Conservation (phyloP, 1,140 invertebrate species). For the Polyergus mexicanus region DNA sequence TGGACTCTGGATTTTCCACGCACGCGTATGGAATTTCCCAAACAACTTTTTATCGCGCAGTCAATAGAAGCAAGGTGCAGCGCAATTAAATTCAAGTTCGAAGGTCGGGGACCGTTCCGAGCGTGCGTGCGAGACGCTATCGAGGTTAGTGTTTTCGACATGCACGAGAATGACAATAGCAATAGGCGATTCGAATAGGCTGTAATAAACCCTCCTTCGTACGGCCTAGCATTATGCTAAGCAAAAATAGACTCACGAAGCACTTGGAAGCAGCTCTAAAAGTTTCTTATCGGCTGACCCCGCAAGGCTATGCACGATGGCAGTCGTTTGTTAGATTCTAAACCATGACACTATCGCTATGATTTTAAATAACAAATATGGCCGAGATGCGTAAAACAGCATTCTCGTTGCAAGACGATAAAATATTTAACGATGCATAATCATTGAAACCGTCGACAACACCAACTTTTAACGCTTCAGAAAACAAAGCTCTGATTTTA, state of each 20-base stretch:
- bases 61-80: conserved; percentile 32
- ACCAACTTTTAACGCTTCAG: not conserved
- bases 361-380: conserved; percentile 56
- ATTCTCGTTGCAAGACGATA: conserved; percentile 46
- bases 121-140: conserved; percentile 57
- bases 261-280: conserved; percentile 58
- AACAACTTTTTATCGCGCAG: conserved; percentile 22
- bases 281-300: conserved; percentile 49
- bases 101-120: conserved; percentile 52
- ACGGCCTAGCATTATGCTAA: conserved; percentile 25
- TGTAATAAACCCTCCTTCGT: conserved; percentile 55
- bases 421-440: conserved; percentile 51
- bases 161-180: conserved; percentile 61
- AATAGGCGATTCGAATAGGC: conserved; percentile 59
- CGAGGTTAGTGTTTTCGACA: conserved; percentile 62
- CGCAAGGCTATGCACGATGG: conserved; percentile 37
- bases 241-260: conserved; percentile 52
- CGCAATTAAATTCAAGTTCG: conserved; percentile 62
- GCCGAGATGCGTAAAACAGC: conserved; percentile 11
- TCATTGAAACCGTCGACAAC: conserved; percentile 22
- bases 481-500: not conserved
- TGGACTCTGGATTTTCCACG: not conserved
- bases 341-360: conserved; percentile 41
- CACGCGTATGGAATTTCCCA: not conserved
- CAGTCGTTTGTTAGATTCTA: conserved; percentile 42